Conservation (phyloP, 2,797 vertebrate species). For the Pithecia hirsuta region DNA sequence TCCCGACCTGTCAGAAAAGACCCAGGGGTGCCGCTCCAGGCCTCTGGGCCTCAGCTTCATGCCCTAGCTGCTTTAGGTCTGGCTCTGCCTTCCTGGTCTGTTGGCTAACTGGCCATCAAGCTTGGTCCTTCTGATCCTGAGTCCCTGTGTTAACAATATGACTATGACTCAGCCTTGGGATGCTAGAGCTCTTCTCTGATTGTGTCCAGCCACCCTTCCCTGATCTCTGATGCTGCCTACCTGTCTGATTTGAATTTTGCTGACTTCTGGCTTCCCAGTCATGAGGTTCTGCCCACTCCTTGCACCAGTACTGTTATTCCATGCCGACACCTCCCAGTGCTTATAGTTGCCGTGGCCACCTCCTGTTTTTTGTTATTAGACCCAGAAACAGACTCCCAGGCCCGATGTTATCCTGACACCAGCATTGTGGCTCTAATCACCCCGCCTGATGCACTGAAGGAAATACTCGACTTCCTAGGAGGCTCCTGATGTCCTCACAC, state of each 20-base stretch:
- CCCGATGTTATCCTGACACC: not conserved
- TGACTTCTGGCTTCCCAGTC: not conserved
- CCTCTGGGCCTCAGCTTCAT: not conserved
- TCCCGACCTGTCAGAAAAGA: not conserved
- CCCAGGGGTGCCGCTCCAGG: too few relatives aligned
- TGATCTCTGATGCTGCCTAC: not conserved
- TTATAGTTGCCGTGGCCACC: not conserved
- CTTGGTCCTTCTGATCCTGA: too few relatives aligned
- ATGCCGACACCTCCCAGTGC: rapidly evolving
- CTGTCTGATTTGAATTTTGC: too few relatives aligned
- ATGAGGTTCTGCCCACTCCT: too few relatives aligned
- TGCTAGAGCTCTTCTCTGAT: not conserved
- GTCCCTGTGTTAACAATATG: rapidly evolving
- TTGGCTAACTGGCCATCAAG: not conserved
- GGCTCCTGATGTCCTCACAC: not conserved
- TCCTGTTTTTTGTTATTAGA: not conserved
- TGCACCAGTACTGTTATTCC: too few relatives aligned
- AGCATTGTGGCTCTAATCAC: not conserved
- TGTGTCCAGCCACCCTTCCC: rapidly evolving
- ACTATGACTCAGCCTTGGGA: too few relatives aligned
- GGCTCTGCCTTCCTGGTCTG: not conserved
- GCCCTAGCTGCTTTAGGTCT: rapidly evolving
- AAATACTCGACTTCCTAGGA: rapidly evolving
- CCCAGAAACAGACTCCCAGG: too few relatives aligned
- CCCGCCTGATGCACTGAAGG: not conserved